Base-by-base conservation (phyloP, 2,888 invertebrate species). In the Orthonychiurus folsomi region DNA sequence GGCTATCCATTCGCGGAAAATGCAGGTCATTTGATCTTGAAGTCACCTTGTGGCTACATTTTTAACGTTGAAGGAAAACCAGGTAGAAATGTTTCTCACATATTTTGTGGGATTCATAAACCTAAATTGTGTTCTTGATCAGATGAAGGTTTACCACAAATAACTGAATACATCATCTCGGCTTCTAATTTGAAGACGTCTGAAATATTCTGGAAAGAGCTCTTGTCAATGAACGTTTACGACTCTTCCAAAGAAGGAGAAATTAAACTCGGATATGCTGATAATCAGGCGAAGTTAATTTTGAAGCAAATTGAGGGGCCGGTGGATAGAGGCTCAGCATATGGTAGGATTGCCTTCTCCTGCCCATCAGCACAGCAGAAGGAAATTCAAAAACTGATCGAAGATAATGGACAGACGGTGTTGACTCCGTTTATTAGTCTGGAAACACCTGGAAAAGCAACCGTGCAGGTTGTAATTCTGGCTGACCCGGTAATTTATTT, bases 361-460 rank as follows among this genome's bases (percentile, higher is more conserved):
- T 87, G 91, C 70, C 94, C 95, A 0, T 80, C 82, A 69, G 81
- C 82, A 18, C 81, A 89, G 73, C 87, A 94, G 74, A 83, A 86
- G n/a, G 78, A 78, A 53, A 86, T 97, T 57, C 86, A 92, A 75
- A 78, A 84, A 67, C 83, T 81, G 69, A 85, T 95, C 65, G 83
- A 85, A 70, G 83, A 84, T 3, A 83, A 83, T 1, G 82, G 84
- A 3, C 82, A 85, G 64, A 88, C 83, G 47, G 89, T 97, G 70
- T 80, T 96, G 18, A 96, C 91, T 0, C 93, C 93, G 0, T 80
- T 95, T 23, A 86, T 93, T 61, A 88, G 88, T n/a, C 79, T 99
- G 68, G 93, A 93, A 75, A 99, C 99, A 0, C 97, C 97, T 0
- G 97, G 93, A 55, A 99, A 97, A 78, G 95, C 95, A 0, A 90